phyloP scores from a whole-genome alignment of 2,797 vertebrate genomes.

The Paedocypris micromegethes region DNA sequence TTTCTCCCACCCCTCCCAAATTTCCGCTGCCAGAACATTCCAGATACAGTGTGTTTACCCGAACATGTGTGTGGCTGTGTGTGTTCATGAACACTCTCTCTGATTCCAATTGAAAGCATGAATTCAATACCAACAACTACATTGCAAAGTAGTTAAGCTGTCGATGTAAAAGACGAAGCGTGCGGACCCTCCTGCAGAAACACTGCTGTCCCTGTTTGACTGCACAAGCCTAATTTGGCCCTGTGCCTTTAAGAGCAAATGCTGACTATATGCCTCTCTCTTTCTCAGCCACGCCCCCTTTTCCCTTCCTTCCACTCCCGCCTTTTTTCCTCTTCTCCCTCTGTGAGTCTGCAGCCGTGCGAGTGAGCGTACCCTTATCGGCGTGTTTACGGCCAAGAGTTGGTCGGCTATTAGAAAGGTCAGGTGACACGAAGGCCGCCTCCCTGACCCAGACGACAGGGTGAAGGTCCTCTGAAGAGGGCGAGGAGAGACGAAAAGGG shows the following conservation, averaged over 20 bases:
- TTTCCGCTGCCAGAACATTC: slow-evolving; percentile 57
- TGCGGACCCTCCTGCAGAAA: background rate
- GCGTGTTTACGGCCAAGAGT: slow-evolving; percentile 61
- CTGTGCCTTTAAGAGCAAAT: slow-evolving; percentile 55
- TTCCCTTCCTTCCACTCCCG: slow-evolving; percentile 7
- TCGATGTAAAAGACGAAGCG: too few species aligned
- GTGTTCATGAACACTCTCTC: background rate
- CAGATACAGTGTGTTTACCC: slow-evolving; percentile 48
- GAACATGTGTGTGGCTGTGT: slow-evolving; percentile 40
- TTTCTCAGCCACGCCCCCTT: slow-evolving; percentile 11
- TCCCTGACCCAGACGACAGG: slow-evolving; percentile 58
- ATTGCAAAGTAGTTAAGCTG: too few species aligned
- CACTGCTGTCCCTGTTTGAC: slow-evolving; percentile 25
- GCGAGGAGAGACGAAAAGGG: slow-evolving; percentile 18
- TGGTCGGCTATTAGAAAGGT: slow-evolving; percentile 62
- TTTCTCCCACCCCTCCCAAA: slow-evolving; percentile 49
- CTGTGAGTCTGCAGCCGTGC: slow-evolving; percentile 36
- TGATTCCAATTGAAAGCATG: too few species aligned
- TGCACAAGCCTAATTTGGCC: slow-evolving; percentile 12
- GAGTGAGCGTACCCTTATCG: slow-evolving; percentile 62
- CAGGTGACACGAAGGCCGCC: slow-evolving; percentile 59
- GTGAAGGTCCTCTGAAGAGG: slow-evolving; percentile 55
- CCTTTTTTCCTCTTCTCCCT: slow-evolving; percentile 6
- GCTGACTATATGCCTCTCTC: slow-evolving; percentile 37
- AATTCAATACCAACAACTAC: too few species aligned